Evolutionary conservation across 2,888 invertebrate genomes (phyloP), one percentile per base, ranked within the genome.

Genomic region (Nemoura dubitans): DNA sequence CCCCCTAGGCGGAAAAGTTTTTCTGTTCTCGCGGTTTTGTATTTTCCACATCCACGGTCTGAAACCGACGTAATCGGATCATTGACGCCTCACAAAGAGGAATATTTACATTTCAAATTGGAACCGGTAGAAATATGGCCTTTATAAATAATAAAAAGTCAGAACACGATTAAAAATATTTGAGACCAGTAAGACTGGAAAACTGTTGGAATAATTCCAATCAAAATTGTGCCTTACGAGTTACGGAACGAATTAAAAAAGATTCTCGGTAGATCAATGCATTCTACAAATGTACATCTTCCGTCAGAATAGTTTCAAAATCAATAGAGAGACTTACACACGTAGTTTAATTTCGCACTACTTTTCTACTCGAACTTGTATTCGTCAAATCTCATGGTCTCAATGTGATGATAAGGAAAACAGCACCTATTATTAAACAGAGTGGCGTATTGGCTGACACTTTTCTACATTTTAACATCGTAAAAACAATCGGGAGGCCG

Each of bases 31-130:
- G 59, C 27, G 84, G 84, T 43, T 83, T 84, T 76, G 84, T 27
- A 84, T 59, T 76, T 87, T 85, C 85, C 81, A 59, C 43, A 28
- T 87, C 85, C 76, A 26, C 42, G 85, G 29, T 28, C 28, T 76
- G 29, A 25, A 27, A 14, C 43, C n/a, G 81, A 25, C 27, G 42
- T 87, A 87, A 87, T 87, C 87, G 43, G 85, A 85, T 87, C 85
- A 85, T 85, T 85, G 87, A 16, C 81, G 78, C 85, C 77, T 76
- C 87, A 81, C 87, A 87, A 87, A 85, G 80, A 85, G 27, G 85
- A 85, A 87, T 85, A 87, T 85, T 87, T 85, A 87, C 85, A 85
- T 85, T 81, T 85, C 80, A 84, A 87, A 85, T 87, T 80, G 85
- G 81, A 83, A 76, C 85, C 85, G 85, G 82, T 27, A 5, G 29